These are phyloP conservation scores for Pachyrhynchus sulphureomaculatus DNA, from an alignment of 1,140 invertebrate species.

Conservation along the genomic window DNA sequence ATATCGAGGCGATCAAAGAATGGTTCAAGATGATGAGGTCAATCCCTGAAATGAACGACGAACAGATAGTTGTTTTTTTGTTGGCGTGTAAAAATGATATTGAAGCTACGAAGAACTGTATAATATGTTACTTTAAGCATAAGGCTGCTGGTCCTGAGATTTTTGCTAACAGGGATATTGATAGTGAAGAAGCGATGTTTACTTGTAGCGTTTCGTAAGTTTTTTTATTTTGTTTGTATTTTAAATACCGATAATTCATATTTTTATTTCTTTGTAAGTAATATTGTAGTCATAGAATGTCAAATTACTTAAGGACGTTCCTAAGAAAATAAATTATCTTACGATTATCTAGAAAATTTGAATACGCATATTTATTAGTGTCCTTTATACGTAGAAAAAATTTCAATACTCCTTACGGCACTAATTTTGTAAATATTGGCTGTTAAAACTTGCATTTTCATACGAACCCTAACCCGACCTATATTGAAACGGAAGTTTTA, in stretches of 20 bases:
- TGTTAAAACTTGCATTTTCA: too few species aligned
- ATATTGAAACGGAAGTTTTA: too few species aligned
- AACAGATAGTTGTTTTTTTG: constrained; percentile 59
- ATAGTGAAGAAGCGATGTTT: constrained; percentile 32
- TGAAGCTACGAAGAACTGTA: constrained; percentile 58
- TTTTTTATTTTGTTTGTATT: not conserved
- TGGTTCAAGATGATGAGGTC: constrained; percentile 31
- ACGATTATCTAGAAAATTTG: too few species aligned
- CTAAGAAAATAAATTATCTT: too few species aligned
- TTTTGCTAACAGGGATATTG: constrained; percentile 55
- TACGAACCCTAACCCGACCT: too few species aligned
- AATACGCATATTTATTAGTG: too few species aligned
- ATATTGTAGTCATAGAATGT: too few species aligned
- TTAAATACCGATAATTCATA: not conserved
- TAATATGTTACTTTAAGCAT: constrained; percentile 60
- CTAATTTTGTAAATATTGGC: too few species aligned
- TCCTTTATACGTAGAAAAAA: too few species aligned
- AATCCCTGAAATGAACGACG: constrained; percentile 38
- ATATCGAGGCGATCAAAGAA: constrained; percentile 38
- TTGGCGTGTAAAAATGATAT: constrained; percentile 60
- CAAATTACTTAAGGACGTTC: too few species aligned
- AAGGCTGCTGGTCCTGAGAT: constrained; percentile 59
- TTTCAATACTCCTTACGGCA: too few species aligned
- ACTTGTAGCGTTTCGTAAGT: constrained; percentile 45
- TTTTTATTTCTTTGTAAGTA: too few species aligned